These are phyloP conservation scores for Ophion ventricosus DNA, from an alignment of 2,888 invertebrate species.

Conservation along the genomic window DNA sequence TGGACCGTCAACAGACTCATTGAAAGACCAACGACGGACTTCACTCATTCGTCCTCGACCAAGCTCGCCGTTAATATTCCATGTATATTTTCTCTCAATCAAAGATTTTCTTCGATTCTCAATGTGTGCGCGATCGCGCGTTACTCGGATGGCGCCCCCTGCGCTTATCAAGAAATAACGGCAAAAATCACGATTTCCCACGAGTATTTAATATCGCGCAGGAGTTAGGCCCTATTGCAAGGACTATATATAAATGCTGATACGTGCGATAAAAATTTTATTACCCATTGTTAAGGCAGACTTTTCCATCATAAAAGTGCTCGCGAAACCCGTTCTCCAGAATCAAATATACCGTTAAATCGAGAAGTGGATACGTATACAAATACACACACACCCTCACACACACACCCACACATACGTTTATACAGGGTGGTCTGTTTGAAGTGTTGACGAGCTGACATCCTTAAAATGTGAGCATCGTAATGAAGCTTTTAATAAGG, in stretches of 20 bases:
- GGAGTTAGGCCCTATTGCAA: neutral
- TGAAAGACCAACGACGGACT: no score
- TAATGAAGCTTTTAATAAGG: neutral
- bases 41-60: neutral
- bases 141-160: neutral
- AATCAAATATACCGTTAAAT: slow-evolving; percentile 20
- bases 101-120: neutral
- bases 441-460: no score
- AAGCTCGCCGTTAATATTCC: neutral
- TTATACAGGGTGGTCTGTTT: no score
- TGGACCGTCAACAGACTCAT: no score
- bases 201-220: neutral
- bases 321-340: neutral
- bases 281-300: neutral
- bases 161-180: neutral
- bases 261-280: neutral
- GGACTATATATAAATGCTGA: neutral
- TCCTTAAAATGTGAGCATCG: neutral
- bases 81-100: neutral
- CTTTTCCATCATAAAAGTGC: neutral
- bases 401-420: neutral
- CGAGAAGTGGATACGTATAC: neutral
- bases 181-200: neutral
- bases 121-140: neutral
- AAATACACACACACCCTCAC: neutral